A percentile compares a stretch with the other conserved stretches of the same genome.
Evolutionary conservation across 1,140 invertebrate species (phyloP).

Genomic region (Goniozus legneri): DNA sequence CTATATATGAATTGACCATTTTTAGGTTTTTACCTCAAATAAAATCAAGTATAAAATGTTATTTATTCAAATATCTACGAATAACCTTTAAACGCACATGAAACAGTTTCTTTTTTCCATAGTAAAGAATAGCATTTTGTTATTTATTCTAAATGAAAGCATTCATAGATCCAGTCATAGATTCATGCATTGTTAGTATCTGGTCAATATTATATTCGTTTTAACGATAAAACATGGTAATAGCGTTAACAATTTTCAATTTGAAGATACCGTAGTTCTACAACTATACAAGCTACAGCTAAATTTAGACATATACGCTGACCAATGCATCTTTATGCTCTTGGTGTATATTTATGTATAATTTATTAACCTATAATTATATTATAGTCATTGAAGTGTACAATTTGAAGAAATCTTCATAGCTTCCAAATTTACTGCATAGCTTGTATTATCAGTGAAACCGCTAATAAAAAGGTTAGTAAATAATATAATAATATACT

Average conservation of each 20-base stretch:
- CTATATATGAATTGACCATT: too few relatives aligned
- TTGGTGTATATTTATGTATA: constrained; percentile 43
- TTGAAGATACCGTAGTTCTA: constrained; percentile 42
- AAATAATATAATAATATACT: constrained; percentile 15
- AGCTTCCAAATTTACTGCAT: constrained; percentile 12
- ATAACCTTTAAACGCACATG: too few relatives aligned
- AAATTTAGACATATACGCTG: constrained; percentile 56
- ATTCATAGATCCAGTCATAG: too few relatives aligned
- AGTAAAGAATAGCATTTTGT: too few relatives aligned
- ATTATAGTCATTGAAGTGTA: constrained; percentile 28
- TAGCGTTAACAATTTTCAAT: constrained; percentile 1
- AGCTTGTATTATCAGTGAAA: constrained; percentile 5
- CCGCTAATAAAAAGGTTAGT: constrained; percentile 3
- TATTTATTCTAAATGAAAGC: too few relatives aligned
- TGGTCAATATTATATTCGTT: too few relatives aligned
- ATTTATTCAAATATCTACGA: too few relatives aligned
- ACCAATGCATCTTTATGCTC: constrained; percentile 45
- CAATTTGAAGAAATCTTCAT: constrained; percentile 20
- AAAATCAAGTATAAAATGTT: too few relatives aligned
- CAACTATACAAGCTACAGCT: constrained; percentile 48
- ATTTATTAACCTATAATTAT: constrained; percentile 35
- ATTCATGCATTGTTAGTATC: too few relatives aligned
- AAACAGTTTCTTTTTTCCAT: too few relatives aligned
- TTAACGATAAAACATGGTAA: background rate
- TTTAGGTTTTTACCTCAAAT: too few relatives aligned